Conservation (phyloP, 2,113 vertebrate species). For the Chionis minor region DNA sequence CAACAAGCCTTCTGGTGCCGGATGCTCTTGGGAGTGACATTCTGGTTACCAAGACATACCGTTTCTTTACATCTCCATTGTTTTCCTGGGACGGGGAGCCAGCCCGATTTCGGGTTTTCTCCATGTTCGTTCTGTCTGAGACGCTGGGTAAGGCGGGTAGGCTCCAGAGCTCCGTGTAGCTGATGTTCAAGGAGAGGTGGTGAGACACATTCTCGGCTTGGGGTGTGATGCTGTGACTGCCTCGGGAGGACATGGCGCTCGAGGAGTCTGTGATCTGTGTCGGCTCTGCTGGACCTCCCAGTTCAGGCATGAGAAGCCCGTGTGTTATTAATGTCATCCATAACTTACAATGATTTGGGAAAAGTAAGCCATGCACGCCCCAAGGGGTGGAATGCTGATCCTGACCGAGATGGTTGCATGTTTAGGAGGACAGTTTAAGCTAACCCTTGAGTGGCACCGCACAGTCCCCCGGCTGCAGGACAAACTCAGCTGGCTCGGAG, state of each 20-base stretch:
- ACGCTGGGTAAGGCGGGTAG: not conserved
- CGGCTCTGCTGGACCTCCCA: not conserved
- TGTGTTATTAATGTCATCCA: not conserved
- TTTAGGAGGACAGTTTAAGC: not conserved
- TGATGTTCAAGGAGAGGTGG: not conserved
- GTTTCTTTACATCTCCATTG: not conserved
- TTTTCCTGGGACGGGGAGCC: too few species aligned
- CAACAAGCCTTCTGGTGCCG: constrained; percentile 14
- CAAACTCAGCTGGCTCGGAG: not conserved
- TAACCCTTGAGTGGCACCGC: rapidly evolving
- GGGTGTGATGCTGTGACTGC: too few species aligned
- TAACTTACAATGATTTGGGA: not conserved
- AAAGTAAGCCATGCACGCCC: not conserved
- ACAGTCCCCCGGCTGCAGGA: not conserved
- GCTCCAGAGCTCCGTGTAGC: not conserved
- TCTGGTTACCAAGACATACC: not conserved
- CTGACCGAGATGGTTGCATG: rapidly evolving
- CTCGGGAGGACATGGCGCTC: rapidly evolving
- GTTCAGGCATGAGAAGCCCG: not conserved
- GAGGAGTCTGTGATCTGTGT: rapidly evolving
- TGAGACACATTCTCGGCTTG: not conserved
- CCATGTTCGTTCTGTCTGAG: not conserved
- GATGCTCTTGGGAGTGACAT: not conserved
- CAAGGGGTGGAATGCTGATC: not conserved
- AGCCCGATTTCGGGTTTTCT: not conserved